phyloP scores from a whole-genome alignment of 2,113 vertebrate genomes.

The Phalacrocorax carbo region DNA sequence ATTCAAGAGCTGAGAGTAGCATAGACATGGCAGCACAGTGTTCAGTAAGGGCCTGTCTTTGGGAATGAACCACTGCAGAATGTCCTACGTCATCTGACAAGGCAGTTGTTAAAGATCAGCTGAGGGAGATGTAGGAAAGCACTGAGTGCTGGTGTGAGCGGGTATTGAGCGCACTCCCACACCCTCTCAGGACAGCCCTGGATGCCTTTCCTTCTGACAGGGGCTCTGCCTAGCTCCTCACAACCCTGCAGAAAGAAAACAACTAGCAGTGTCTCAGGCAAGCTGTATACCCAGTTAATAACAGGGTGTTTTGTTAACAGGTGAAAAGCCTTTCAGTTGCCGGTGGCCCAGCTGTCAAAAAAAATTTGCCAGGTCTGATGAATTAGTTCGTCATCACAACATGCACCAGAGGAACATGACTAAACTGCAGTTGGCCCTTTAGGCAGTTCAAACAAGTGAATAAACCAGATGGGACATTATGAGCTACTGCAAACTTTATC shows the following conservation, averaged over 20 bases:
- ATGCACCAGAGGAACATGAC: slow-evolving; percentile 99
- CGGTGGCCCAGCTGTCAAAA: slow-evolving; percentile 98
- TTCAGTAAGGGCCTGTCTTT: background rate
- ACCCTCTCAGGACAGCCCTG: background rate
- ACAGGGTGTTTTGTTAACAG: slow-evolving; percentile 79
- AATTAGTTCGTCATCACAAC: slow-evolving; percentile 97
- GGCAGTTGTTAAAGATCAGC: background rate
- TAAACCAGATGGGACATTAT: slow-evolving; percentile 49
- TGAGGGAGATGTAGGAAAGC: background rate
- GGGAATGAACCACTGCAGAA: background rate
- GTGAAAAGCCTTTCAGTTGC: slow-evolving; percentile 98
- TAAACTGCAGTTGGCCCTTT: slow-evolving; percentile 92
- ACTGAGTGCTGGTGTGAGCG: background rate
- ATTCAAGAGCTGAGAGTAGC: background rate
- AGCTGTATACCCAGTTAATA: slow-evolving; percentile 46
- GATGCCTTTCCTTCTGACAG: background rate
- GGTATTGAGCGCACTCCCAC: background rate
- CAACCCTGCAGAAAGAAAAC: background rate
- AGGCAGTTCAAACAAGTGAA: slow-evolving; percentile 65
- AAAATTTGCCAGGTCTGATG: slow-evolving; percentile 98
- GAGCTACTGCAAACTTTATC: slow-evolving; percentile 57
- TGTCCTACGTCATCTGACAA: background rate
- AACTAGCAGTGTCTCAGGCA: background rate
- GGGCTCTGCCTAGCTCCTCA: background rate
- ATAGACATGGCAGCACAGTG: rapidly evolving